A percentile compares a stretch with the other conserved stretches of the same genome.
Conservation (phyloP, 2,888 invertebrate species). For the Drosophila quinaria region DNA sequence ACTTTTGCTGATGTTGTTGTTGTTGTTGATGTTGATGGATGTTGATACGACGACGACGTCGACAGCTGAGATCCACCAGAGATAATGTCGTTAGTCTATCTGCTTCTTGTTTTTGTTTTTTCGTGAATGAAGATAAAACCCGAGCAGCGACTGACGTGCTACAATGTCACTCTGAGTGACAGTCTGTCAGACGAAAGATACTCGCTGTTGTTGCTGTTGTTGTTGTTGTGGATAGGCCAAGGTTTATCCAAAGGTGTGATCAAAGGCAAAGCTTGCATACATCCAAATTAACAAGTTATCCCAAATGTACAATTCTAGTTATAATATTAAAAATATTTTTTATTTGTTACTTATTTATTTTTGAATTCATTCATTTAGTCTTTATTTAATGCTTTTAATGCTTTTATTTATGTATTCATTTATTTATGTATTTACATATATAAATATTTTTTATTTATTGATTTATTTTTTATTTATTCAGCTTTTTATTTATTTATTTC, state of each 20-base stretch:
- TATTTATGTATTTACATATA: no score
- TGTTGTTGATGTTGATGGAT: no score
- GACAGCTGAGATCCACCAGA: slow-evolving; percentile 50
- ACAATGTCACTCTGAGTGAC: slow-evolving; percentile 67
- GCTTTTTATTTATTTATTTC: no score
- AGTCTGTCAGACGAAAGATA: slow-evolving; percentile 25
- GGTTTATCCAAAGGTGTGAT: slow-evolving; percentile 48
- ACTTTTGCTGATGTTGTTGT: slow-evolving; percentile 12
- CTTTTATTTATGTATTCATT: no score
- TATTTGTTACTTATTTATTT: no score
- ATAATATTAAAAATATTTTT: neutral
- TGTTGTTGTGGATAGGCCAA: slow-evolving; percentile 55
- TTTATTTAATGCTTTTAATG: no score
- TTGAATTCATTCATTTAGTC: no score
- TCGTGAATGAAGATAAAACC: slow-evolving; percentile 64
- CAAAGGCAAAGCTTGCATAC: neutral
- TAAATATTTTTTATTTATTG: no score
- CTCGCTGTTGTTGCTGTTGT: neutral
- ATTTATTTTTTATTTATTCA: no score
- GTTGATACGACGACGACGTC: slow-evolving; percentile 9
- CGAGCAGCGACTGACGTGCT: slow-evolving; percentile 65
- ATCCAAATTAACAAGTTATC: neutral
- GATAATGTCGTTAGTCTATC: slow-evolving; percentile 59
- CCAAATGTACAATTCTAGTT: neutral
- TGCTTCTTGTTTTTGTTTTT: slow-evolving; percentile 17